Percentiles rank a stretch among this genome's conserved stretches.
Conservation (phyloP, 2,797 vertebrate genomes). For the Parauchenoglanis punctatus region DNA sequence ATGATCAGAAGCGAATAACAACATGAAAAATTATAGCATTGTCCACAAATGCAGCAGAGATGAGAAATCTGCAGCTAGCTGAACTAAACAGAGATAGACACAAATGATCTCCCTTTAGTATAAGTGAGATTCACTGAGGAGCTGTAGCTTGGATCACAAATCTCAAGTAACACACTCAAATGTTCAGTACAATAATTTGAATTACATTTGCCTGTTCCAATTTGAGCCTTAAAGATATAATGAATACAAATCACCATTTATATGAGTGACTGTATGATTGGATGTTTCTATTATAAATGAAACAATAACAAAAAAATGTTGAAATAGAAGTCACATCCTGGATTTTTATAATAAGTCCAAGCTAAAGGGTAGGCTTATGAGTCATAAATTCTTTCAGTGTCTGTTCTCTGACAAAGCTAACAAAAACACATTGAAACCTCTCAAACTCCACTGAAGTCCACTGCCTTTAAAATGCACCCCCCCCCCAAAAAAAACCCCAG, state of each 20-base stretch:
- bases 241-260: neutral
- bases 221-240: neutral
- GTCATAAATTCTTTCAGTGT: conserved; percentile 42
- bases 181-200: neutral
- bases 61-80: neutral
- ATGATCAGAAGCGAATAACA: neutral
- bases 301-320: neutral
- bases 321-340: conserved; percentile 3
- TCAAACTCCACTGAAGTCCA: neutral
- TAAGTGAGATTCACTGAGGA: neutral
- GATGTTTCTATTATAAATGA: conserved; percentile 15
- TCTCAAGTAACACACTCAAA: neutral
- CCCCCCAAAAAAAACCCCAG: neutral
- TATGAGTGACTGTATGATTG: neutral
- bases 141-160: neutral
- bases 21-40: neutral
- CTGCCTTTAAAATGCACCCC: neutral
- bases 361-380: conserved; percentile 37
- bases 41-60: neutral
- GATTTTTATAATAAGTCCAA: conserved; percentile 18
- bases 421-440: conserved; percentile 34
- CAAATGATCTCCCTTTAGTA: neutral
- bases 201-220: neutral
- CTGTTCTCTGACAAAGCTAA: conserved; percentile 37
- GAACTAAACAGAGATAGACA: neutral